Percentiles rank a stretch among this genome's conserved stretches.
phyloP scores from a whole-genome alignment of 1,140 invertebrate genomes.

The Drosophila kikkawai region DNA sequence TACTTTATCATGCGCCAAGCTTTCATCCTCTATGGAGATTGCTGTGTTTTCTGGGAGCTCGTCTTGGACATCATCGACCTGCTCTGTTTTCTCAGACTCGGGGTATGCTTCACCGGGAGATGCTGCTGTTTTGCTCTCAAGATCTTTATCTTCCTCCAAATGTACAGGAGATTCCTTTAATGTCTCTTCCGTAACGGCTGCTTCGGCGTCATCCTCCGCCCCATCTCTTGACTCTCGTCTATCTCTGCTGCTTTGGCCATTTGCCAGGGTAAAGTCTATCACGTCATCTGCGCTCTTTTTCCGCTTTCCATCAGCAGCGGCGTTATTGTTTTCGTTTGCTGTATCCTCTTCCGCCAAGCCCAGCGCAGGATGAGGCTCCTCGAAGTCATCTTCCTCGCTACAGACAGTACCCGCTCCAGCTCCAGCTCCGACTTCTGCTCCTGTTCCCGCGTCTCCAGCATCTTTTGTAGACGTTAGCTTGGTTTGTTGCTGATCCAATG shows the following conservation, averaged over 20 bases:
- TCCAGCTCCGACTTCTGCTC: slow-evolving; percentile 22
- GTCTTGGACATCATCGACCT: not conserved
- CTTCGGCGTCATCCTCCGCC: not conserved
- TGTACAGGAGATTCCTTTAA: slow-evolving; percentile 4
- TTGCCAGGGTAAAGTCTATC: slow-evolving; percentile 38
- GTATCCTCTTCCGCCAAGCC: slow-evolving; percentile 37
- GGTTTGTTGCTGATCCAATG: slow-evolving; percentile 66
- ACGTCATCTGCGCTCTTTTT: slow-evolving; percentile 35
- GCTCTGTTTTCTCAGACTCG: not conserved
- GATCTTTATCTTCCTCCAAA: not conserved
- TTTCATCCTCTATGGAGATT: not conserved
- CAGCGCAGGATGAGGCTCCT: slow-evolving; percentile 52
- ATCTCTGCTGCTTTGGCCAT: slow-evolving; percentile 26
- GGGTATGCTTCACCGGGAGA: not conserved
- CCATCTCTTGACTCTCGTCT: slow-evolving; percentile 1
- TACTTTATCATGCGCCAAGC: not conserved
- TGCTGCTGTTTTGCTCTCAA: not conserved
- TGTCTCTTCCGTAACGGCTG: not conserved
- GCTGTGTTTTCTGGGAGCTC: not conserved
- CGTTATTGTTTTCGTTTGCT: slow-evolving; percentile 19
- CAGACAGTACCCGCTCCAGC: slow-evolving; percentile 12
- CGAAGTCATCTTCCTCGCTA: slow-evolving; percentile 64
- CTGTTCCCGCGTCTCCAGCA: slow-evolving; percentile 39
- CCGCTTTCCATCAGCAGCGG: not conserved
- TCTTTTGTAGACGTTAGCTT: slow-evolving; percentile 64